Evolutionary conservation across 2,888 invertebrate genomes (phyloP).

Genomic region (Lissonota sp.): DNA sequence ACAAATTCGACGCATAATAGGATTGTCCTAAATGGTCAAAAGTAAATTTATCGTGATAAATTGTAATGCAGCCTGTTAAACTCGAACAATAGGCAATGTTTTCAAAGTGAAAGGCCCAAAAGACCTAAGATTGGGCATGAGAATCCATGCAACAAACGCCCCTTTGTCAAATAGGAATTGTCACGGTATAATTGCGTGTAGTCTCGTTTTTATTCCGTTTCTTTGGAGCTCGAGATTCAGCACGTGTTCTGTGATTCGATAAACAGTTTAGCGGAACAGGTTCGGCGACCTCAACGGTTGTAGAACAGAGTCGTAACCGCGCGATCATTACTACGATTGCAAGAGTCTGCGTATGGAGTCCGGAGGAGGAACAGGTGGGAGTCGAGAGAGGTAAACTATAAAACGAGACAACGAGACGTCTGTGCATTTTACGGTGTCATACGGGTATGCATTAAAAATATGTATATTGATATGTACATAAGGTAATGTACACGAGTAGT

Average conservation of each 20-base stretch:
- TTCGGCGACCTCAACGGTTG: conserved; percentile 42
- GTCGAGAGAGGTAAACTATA: background rate
- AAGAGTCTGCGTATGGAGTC: background rate
- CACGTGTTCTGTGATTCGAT: conserved; percentile 28
- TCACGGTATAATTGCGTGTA: too few species aligned
- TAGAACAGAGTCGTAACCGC: background rate
- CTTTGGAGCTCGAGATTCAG: background rate
- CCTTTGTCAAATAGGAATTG: too few species aligned
- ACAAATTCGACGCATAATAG: too few species aligned
- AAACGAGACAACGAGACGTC: conserved; percentile 25
- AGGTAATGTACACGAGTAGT: background rate
- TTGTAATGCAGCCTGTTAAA: too few species aligned
- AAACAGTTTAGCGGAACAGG: conserved; percentile 35
- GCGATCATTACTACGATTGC: background rate
- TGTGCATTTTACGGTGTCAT: conserved; percentile 1
- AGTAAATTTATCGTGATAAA: too few species aligned
- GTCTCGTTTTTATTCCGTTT: too few species aligned
- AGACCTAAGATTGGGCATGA: too few species aligned
- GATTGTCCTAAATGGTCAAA: too few species aligned
- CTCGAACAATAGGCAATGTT: too few species aligned
- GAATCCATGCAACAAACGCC: too few species aligned
- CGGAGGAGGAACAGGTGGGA: conserved; percentile 5
- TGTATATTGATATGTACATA: too few species aligned
- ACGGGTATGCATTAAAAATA: background rate
- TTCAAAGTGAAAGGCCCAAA: too few species aligned